phyloP scores from a whole-genome alignment of 2,888 invertebrate species.

The Augochlorella aurata region DNA sequence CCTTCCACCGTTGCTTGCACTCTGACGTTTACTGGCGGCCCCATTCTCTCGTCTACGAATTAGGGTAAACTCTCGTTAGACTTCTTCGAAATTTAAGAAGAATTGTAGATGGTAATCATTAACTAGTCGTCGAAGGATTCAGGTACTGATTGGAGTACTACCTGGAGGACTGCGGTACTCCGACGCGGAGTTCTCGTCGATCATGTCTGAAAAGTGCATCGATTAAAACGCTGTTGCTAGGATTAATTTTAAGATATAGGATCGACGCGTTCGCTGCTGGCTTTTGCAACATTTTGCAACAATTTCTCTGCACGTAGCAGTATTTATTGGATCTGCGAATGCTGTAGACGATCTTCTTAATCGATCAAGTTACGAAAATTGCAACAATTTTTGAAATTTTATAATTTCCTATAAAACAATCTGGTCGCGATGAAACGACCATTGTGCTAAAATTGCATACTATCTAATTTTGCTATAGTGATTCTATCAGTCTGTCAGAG shows the following conservation, averaged over 20 bases:
- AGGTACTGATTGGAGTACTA: constrained; percentile 27
- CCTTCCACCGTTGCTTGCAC: constrained; percentile 89
- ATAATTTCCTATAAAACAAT: too few species aligned
- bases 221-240: background rate
- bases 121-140: too few species aligned
- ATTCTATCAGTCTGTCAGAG: too few species aligned
- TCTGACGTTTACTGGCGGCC: constrained; percentile 87
- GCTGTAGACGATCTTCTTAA: too few species aligned
- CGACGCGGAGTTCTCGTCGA: constrained; percentile 74
- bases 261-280: background rate
- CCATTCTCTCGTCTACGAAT: constrained; percentile 82
- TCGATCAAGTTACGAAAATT: too few species aligned
- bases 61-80: background rate
- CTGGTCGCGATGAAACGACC: too few species aligned
- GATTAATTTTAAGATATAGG: background rate
- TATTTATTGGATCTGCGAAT: too few species aligned
- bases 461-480: too few species aligned
- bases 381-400: too few species aligned
- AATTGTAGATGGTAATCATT: background rate
- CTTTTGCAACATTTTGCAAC: background rate
- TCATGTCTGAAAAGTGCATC: constrained; percentile 62
- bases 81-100: background rate
- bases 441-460: too few species aligned
- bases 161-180: constrained; percentile 75
- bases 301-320: too few species aligned